Evolutionary conservation across 2,113 vertebrate genomes (phyloP).

Genomic region (Salvelinus alpinus): DNA sequence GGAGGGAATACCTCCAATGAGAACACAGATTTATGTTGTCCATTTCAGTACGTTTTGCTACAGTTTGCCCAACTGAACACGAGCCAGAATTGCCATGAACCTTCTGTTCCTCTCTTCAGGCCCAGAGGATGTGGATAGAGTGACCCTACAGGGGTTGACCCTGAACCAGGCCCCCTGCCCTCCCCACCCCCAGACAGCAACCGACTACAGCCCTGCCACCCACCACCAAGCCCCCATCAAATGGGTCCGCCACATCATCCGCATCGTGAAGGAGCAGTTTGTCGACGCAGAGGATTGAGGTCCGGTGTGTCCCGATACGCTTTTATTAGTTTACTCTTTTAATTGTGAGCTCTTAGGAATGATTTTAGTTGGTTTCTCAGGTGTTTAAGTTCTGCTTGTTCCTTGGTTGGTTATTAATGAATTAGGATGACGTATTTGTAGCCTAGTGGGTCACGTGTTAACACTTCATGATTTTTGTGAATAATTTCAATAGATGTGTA

Average conservation of each 20-base stretch:
- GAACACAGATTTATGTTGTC: too few species aligned
- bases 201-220: constrained; percentile 51
- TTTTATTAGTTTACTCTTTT: background rate
- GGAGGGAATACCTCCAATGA: too few species aligned
- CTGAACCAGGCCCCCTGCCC: background rate
- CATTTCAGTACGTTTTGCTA: too few species aligned
- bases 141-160: constrained; percentile 26
- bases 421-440: too few species aligned
- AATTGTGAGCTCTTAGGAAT: background rate
- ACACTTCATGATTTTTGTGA: too few species aligned
- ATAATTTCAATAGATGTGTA: too few species aligned
- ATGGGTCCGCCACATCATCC: constrained; percentile 27
- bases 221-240: constrained; percentile 56
- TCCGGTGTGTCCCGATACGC: background rate
- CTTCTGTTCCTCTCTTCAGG: constrained; percentile 43
- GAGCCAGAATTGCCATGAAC: background rate
- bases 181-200: background rate
- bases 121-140: constrained; percentile 57
- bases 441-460: too few species aligned
- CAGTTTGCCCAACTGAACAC: background rate
- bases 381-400: background rate
- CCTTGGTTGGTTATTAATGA: too few species aligned
- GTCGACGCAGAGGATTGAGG: constrained; percentile 61
- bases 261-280: constrained; percentile 61
- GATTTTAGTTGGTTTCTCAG: background rate